Conservation (phyloP, 2,888 invertebrate species). For the Caenorhabditis plicata region DNA sequence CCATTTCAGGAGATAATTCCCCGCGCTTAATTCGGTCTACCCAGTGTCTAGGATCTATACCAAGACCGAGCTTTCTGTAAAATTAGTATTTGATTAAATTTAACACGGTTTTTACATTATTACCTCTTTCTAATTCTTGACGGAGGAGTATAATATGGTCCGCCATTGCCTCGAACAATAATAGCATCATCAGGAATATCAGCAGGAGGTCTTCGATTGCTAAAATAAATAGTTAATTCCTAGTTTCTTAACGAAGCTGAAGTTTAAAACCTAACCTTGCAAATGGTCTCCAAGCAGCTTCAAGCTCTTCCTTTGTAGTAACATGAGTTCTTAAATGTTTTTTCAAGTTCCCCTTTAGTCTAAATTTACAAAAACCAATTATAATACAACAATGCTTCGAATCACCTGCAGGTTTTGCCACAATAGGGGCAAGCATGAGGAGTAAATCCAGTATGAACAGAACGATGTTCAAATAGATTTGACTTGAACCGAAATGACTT, state of each 20-base stretch:
- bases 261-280: conserved; percentile 48
- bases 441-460: conserved; percentile 63
- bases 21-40: conserved; percentile 55
- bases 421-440: conserved; percentile 64
- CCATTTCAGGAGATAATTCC: conserved; percentile 54
- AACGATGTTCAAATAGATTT: conserved; percentile 65
- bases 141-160: conserved; percentile 51
- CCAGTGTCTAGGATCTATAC: conserved; percentile 52
- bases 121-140: conserved; percentile 41
- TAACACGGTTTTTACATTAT: background rate
- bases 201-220: conserved; percentile 62
- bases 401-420: conserved; percentile 65
- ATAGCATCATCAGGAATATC: conserved; percentile 64
- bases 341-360: conserved; percentile 62
- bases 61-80: conserved; percentile 56
- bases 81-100: too few relatives aligned
- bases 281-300: conserved; percentile 65
- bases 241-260: background rate
- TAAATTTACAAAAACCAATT: too few relatives aligned
- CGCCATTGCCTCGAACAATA: conserved; percentile 57
- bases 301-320: conserved; percentile 64
- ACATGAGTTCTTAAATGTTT: conserved; percentile 66
- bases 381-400: too few relatives aligned
- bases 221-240: too few relatives aligned
- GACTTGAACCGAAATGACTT: conserved; percentile 64